phyloP scores from a whole-genome alignment of 2,888 invertebrate genomes.

The Branchipolynoe longqiensis region DNA sequence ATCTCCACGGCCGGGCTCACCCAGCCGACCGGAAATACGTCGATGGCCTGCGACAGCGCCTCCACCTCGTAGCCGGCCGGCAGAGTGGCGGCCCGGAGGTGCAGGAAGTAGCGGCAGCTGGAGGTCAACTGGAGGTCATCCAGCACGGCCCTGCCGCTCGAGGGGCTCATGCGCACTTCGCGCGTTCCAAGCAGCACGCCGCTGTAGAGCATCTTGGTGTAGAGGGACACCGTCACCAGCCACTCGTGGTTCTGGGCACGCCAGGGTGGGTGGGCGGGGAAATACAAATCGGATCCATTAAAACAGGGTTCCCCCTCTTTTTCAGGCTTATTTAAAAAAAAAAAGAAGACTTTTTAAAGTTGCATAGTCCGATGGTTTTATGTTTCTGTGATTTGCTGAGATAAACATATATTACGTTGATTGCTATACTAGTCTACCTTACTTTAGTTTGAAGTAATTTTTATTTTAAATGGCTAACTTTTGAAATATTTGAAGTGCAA shows the following conservation, averaged over 20 bases:
- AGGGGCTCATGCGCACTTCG: slow-evolving; percentile 64
- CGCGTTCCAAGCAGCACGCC: slow-evolving; percentile 67
- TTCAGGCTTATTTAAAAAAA: too few species aligned
- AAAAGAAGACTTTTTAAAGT: too few species aligned
- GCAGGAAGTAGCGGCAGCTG: slow-evolving; percentile 68
- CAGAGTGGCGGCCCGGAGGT: slow-evolving; percentile 66
- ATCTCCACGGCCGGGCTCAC: slow-evolving; percentile 67
- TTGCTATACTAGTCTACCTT: too few species aligned
- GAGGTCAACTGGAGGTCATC: slow-evolving; percentile 67
- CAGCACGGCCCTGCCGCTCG: slow-evolving; percentile 68
- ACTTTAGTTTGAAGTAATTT: too few species aligned
- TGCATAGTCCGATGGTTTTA: too few species aligned
- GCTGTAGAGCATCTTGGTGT: slow-evolving; percentile 64
- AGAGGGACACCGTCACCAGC: slow-evolving; percentile 64
- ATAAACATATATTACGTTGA: too few species aligned
- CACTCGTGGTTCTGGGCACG: slow-evolving; percentile 71
- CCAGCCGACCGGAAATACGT: slow-evolving; percentile 65
- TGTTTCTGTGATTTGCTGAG: too few species aligned
- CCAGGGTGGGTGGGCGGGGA: background rate
- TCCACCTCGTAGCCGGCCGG: slow-evolving; percentile 62
- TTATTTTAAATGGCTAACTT: too few species aligned
- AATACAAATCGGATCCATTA: too few species aligned
- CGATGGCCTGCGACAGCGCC: slow-evolving; percentile 58
- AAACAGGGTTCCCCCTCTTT: too few species aligned
- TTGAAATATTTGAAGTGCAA: too few species aligned